A percentile compares a stretch with the other conserved stretches of the same genome.
phyloP scores from a whole-genome alignment of 2,888 invertebrate genomes.

The Dynastes hyllus region DNA sequence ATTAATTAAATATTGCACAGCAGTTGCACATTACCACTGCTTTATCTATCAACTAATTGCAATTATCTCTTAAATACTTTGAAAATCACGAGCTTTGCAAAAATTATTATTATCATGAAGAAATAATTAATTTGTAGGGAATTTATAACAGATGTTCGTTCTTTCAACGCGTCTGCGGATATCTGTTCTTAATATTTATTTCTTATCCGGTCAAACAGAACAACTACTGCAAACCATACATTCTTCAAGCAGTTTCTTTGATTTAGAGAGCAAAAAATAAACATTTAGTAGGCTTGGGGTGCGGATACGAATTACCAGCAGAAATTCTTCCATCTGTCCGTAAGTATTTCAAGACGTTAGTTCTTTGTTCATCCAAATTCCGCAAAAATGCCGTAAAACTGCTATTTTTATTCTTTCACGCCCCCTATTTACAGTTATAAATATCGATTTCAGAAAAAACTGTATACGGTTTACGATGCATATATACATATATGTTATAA shows the following conservation, averaged over 20 bases:
- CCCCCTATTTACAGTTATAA: background rate
- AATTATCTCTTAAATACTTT: no score
- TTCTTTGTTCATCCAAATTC: conserved; percentile 21
- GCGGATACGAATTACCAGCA: background rate
- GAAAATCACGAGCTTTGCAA: no score
- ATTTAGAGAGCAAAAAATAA: conserved; percentile 14
- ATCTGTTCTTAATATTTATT: conserved; percentile 19
- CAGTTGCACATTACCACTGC: no score
- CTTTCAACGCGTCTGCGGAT: background rate
- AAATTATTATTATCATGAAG: no score
- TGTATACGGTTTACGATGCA: no score
- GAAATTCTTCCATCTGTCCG: conserved; percentile 11
- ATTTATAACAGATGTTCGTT: no score
- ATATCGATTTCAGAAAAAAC: background rate
- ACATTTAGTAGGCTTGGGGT: conserved; percentile 8
- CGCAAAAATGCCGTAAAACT: background rate
- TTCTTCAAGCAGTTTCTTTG: conserved; percentile 22
- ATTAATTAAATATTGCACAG: no score
- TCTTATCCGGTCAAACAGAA: conserved; percentile 1
- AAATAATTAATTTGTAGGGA: no score
- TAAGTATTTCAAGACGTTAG: background rate
- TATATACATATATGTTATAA: no score
- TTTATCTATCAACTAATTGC: no score
- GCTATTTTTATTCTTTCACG: background rate
- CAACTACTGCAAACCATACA: conserved; percentile 15